These are phyloP conservation scores for Antigone vipio DNA, from an alignment of 2,113 vertebrate genomes.

Conservation along the genomic window DNA sequence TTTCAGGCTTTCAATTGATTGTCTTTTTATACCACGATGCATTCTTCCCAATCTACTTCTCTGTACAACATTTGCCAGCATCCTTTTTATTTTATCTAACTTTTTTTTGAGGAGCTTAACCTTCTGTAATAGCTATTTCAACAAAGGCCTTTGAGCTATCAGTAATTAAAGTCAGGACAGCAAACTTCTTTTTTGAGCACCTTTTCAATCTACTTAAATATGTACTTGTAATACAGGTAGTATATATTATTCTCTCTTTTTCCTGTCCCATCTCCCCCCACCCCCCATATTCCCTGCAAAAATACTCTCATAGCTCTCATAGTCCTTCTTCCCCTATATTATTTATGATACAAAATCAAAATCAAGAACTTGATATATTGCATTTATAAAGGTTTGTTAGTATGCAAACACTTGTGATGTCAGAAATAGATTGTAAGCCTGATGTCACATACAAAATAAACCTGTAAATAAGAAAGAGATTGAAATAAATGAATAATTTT, in stretches of 20 bases:
- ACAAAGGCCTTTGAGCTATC: neutral
- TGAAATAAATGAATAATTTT: neutral
- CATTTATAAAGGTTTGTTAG: neutral
- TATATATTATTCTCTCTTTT: neutral
- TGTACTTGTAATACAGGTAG: neutral
- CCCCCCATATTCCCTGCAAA: neutral
- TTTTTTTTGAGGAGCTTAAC: neutral
- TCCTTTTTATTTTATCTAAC: neutral
- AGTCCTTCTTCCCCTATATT: neutral
- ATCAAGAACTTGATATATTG: neutral
- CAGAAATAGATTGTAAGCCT: neutral
- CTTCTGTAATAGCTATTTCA: neutral
- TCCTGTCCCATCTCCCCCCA: fast-evolving
- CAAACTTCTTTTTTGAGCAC: neutral
- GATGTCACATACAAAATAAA: neutral
- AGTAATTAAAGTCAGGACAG: neutral
- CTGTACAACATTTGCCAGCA: neutral
- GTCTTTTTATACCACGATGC: neutral
- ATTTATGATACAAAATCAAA: neutral
- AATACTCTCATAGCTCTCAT: neutral
- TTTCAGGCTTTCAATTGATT: neutral
- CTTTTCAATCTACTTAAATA: neutral
- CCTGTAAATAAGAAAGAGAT: neutral
- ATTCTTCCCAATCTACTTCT: neutral
- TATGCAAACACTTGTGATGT: neutral